Evolutionary conservation across 1,140 invertebrate species (phyloP).

Genomic region (Drosophila navojoa): DNA sequence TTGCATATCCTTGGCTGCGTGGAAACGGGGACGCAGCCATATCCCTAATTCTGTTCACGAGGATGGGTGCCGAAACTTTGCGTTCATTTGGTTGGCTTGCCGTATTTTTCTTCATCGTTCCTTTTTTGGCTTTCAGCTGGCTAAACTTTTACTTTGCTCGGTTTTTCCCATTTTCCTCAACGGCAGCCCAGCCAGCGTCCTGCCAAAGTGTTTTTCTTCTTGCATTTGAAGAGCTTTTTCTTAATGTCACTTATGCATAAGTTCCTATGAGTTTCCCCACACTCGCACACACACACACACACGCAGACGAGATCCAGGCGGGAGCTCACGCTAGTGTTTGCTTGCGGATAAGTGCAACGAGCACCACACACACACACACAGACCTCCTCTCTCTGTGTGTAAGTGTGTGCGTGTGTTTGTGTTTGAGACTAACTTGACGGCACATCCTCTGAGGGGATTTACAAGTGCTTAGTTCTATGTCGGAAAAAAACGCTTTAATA

Average conservation of each 20-base stretch:
- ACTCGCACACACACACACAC: slow-evolving; percentile 24
- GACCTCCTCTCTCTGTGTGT: slow-evolving; percentile 16
- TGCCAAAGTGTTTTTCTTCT: slow-evolving; percentile 82
- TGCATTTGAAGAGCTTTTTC: slow-evolving; percentile 83
- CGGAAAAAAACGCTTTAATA: slow-evolving; percentile 82
- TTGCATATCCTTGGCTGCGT: slow-evolving; percentile 79
- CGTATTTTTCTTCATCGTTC: slow-evolving; percentile 28
- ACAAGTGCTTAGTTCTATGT: slow-evolving; percentile 83
- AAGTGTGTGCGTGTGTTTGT: slow-evolving; percentile 61
- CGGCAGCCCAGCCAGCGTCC: slow-evolving; percentile 50
- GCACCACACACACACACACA: slow-evolving; percentile 43
- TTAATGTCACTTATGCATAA: slow-evolving; percentile 83
- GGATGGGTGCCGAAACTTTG: slow-evolving; percentile 66
- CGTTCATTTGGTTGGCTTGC: slow-evolving; percentile 74
- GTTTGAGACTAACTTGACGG: slow-evolving; percentile 81
- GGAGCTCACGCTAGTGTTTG: slow-evolving; percentile 62
- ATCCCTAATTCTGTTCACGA: slow-evolving; percentile 67
- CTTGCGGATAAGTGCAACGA: slow-evolving; percentile 71
- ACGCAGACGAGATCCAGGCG: slow-evolving; percentile 40
- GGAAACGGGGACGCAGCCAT: slow-evolving; percentile 64
- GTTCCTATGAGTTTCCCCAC: slow-evolving; percentile 78
- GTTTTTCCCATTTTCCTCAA: slow-evolving; percentile 68
- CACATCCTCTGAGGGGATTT: slow-evolving; percentile 82
- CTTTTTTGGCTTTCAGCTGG: slow-evolving; percentile 67
- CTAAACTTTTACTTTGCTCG: slow-evolving; percentile 69